phyloP scores from a whole-genome alignment of 2,888 invertebrate genomes.

The Ypsolopha scabrella region DNA sequence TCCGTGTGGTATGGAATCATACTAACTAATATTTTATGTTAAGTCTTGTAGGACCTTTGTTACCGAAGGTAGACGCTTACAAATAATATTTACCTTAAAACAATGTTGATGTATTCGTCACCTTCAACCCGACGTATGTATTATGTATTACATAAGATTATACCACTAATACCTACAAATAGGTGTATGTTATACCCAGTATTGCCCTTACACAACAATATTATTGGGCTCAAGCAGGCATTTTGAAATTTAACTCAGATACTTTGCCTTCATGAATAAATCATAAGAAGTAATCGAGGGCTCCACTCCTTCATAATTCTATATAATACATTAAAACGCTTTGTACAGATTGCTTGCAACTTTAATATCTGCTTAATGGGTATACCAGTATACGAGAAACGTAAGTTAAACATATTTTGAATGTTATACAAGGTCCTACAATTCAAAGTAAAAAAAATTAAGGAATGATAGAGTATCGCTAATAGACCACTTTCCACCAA shows the following conservation, averaged over 20 bases:
- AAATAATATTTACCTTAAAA: too few species aligned
- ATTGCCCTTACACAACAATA: not conserved
- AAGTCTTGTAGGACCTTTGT: too few species aligned
- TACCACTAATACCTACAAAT: not conserved
- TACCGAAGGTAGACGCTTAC: too few species aligned
- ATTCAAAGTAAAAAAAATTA: too few species aligned
- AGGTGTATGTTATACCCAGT: conserved; percentile 2
- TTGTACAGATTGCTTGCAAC: conserved; percentile 62
- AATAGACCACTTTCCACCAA: too few species aligned
- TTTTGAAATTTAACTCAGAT: conserved; percentile 43
- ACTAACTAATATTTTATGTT: too few species aligned
- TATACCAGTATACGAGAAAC: conserved; percentile 26
- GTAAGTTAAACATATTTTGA: conserved; percentile 15
- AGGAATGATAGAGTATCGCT: too few species aligned
- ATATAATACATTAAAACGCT: conserved; percentile 68
- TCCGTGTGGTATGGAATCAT: too few species aligned
- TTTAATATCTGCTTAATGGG: conserved; percentile 61
- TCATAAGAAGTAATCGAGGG: conserved; percentile 64
- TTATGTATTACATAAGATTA: too few species aligned
- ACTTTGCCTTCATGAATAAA: conserved; percentile 64
- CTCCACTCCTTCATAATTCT: conserved; percentile 65
- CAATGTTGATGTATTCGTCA: too few species aligned
- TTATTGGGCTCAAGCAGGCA: not conserved
- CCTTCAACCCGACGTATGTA: too few species aligned
- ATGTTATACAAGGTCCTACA: not conserved